Base-by-base conservation (phyloP, 2,113 vertebrate species). In the Emberiza fucata region DNA sequence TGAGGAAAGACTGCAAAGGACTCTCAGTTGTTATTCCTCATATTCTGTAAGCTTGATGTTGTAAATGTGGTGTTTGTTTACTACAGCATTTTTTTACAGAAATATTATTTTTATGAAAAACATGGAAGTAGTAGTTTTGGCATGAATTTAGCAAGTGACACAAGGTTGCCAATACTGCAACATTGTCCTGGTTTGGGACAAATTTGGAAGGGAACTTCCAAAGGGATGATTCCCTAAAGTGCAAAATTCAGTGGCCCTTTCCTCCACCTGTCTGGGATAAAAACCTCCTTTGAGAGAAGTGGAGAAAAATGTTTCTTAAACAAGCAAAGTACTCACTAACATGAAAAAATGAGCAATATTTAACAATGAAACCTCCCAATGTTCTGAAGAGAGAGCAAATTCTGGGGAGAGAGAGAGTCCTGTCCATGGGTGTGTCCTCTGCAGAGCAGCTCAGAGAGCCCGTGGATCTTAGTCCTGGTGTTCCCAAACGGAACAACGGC, bases 381-480 rank as follows among this genome's bases (percentile, higher is more conserved):
- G 54, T 31, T 47, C 42, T 60, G n/a, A 37, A 47, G 72, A 37
- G 27, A 76, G 14, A 8, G 42, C 20, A 37, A 47, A 47, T 29
- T 28, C 42, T 14, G 14, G 5, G 14, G 42, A 75, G 70, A 25
- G 33, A 25, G n/a, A 59, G 22, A 25, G 12, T 27, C 5, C 51
- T 56, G 9, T 14, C 9, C 1, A 0, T 12, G 29, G 23, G 8
- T 11, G 6, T 13, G 37, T 25, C 29, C 39, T 9, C 39, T 1
- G 0, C 42, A 29, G 25, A 12, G 27, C n/a, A 47, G 56, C 42
- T 17, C 28, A 21, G 20, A n/a, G 33, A 25, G 19, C 7, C 10
- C 24, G 19, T 1, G 2, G 42, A 47, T 2, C 0, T n/a, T 3
- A 19, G n/a, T 14, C 21, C 56, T 18, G 9, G 9, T 31, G 56